Base-by-base conservation (phyloP, 2,888 invertebrate species). In the Rhingia campestris region DNA sequence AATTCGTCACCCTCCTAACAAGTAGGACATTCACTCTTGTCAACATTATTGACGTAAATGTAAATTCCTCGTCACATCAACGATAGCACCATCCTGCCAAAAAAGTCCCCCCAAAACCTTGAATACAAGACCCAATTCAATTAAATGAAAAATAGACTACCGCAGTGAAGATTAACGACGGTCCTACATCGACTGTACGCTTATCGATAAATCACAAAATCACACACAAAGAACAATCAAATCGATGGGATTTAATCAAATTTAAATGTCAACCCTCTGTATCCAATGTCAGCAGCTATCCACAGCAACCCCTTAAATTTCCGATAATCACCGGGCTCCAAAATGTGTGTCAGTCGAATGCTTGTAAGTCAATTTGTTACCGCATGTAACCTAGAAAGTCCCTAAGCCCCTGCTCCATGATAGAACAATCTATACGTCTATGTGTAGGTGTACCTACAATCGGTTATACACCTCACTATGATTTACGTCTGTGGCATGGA, bases 341-440 rank as follows among this genome's bases (percentile, higher is more conserved):
- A 39, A 30, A 61, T 54, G 54, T 69, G 35, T 77, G 69, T 47
- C 69, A 56, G n/a, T 49, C 54, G 69, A 70, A 56, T 53, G 39
- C 56, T 77, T 47, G 73, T 70, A 63, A 61, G 69, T 77, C 76
- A 77, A 77, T 77, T 77, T 77, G 70, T 77, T 69, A 77, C 76
- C 76, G 47, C 61, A 67, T 69, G 75, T 67, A 45, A 47, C 59
- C 75, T 43, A 39, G 64, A 49, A 58, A 64, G 33, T 64, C 22
- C 6, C 3, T n/a, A 47, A 49, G 32, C 14, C 10, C 10, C 5
- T 30, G 3, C 39, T 5, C 32, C 30, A 0, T 39, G 5, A 12
- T 32, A n/a, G 35, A 35, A 12, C 12, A 33, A 43, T 12, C 32
- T n/a, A 35, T 45, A 67, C n/a, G 22, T 22, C 22, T 22, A 22